These are phyloP conservation scores for Acipenser transmontanus DNA, from an alignment of 2,797 vertebrate genomes.

Conservation along the genomic window DNA sequence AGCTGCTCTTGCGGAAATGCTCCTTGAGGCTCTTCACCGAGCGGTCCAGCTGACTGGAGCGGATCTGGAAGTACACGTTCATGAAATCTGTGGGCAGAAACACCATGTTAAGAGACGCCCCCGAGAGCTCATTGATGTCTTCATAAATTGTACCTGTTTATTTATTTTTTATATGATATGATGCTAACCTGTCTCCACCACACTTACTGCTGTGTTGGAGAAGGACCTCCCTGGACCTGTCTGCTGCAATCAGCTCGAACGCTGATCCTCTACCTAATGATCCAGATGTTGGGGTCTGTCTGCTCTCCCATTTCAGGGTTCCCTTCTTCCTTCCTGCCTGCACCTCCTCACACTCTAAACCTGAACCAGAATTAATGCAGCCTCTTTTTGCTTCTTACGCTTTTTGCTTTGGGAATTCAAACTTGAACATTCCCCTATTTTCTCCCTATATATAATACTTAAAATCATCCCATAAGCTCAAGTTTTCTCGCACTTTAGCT, in stretches of 20 bases:
- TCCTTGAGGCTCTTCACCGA: conserved; percentile 93
- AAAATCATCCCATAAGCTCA: no score
- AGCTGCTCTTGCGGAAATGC: conserved; percentile 93
- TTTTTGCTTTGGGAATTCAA: neutral
- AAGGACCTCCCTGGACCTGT: conserved; percentile 7
- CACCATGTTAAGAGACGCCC: no score
- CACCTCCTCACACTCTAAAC: conserved; percentile 21
- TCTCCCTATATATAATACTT: no score
- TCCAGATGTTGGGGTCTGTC: neutral
- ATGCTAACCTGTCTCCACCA: neutral
- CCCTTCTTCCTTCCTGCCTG: conserved; percentile 13
- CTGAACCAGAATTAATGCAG: conserved; percentile 18
- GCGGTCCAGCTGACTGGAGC: conserved; percentile 89
- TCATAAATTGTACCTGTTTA: no score
- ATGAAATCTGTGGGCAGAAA: conserved; percentile 77
- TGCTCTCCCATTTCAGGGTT: conserved; percentile 14
- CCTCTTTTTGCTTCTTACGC: neutral
- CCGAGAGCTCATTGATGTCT: no score
- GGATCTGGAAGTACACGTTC: conserved; percentile 97
- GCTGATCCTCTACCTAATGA: conserved; percentile 6
- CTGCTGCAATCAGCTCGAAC: conserved; percentile 11
- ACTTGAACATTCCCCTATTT: no score
- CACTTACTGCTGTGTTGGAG: conserved; percentile 19
- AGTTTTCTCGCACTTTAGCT: no score
- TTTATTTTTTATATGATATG: no score